Percentiles rank a stretch among this genome's conserved stretches.
These are phyloP conservation scores for Chromoteleia sp. DNA, from an alignment of 2,888 invertebrate species.

Conservation along the genomic window DNA sequence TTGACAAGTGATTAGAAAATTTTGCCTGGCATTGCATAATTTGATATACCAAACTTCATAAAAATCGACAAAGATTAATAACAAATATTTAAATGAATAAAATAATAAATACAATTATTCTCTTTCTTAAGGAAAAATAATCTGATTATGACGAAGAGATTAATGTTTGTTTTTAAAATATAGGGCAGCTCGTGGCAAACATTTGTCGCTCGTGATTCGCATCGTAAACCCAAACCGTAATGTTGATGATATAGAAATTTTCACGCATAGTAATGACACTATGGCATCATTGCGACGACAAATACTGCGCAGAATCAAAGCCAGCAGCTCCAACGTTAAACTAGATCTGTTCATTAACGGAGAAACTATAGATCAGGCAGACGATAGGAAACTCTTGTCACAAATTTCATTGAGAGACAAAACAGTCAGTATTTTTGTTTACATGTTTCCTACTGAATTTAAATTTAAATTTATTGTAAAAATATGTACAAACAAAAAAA, in stretches of 20 bases:
- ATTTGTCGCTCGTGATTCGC: slow-evolving; percentile 93
- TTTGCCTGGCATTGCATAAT: too few relatives aligned
- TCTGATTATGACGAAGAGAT: too few relatives aligned
- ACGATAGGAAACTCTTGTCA: slow-evolving; percentile 94
- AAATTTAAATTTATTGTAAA: not conserved
- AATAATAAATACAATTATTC: not conserved
- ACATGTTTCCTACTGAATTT: not conserved
- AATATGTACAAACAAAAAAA: too few relatives aligned
- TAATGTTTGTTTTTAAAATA: slow-evolving; percentile 73
- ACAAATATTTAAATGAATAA: too few relatives aligned
- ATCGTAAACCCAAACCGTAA: slow-evolving; percentile 95
- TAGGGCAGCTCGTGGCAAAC: slow-evolving; percentile 95
- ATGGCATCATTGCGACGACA: slow-evolving; percentile 93
- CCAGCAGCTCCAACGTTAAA: slow-evolving; percentile 91
- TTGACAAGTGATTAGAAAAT: too few relatives aligned
- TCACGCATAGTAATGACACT: slow-evolving; percentile 97
- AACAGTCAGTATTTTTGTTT: slow-evolving; percentile 88
- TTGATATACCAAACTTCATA: too few relatives aligned
- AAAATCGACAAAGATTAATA: too few relatives aligned
- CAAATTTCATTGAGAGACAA: slow-evolving; percentile 95
- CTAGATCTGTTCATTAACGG: slow-evolving; percentile 96
- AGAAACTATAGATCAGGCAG: slow-evolving; percentile 93
- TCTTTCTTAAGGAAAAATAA: too few relatives aligned
- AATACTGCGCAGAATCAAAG: slow-evolving; percentile 88
- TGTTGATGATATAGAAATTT: slow-evolving; percentile 95